Percentiles rank a stretch among this genome's conserved stretches.
These are phyloP conservation scores for Amphipyra berbera DNA, from an alignment of 2,888 invertebrate species.

Conservation along the genomic window DNA sequence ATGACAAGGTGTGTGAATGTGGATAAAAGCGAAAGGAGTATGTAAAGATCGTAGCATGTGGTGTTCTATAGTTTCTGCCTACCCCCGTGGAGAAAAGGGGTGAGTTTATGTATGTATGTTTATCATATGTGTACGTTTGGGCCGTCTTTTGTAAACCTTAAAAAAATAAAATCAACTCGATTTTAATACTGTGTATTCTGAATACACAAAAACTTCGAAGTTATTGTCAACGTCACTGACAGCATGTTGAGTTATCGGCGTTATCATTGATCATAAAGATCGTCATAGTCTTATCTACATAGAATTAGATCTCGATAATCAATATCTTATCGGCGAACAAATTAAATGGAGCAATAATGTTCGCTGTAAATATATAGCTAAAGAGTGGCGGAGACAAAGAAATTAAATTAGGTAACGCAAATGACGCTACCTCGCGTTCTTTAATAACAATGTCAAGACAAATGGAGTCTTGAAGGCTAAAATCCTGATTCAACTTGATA, in stretches of 20 bases:
- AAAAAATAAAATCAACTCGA: constrained; percentile 25
- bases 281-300: constrained; percentile 62
- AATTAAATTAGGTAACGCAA: constrained; percentile 49
- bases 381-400: constrained; percentile 33
- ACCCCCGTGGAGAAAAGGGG: no score
- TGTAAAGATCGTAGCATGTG: no score
- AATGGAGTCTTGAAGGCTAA: constrained; percentile 11
- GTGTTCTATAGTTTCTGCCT: no score
- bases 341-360: constrained; percentile 61
- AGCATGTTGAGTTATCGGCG: constrained; percentile 41
- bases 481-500: constrained; percentile 10
- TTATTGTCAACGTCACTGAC: constrained; percentile 55
- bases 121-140: no score
- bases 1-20: no score
- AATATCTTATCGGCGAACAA: constrained; percentile 65
- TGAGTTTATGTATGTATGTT: no score
- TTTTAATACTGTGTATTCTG: constrained; percentile 2
- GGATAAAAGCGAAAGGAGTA: no score
- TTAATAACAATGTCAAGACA: constrained; percentile 22
- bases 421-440: constrained; percentile 21
- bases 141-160: constrained; percentile 19
- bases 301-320: constrained; percentile 64
- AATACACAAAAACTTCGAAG: constrained; percentile 24
- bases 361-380: constrained; percentile 38
- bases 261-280: constrained; percentile 60